These are phyloP conservation scores for Cinclus cinclus DNA, from an alignment of 2,113 vertebrate genomes.

Conservation along the genomic window DNA sequence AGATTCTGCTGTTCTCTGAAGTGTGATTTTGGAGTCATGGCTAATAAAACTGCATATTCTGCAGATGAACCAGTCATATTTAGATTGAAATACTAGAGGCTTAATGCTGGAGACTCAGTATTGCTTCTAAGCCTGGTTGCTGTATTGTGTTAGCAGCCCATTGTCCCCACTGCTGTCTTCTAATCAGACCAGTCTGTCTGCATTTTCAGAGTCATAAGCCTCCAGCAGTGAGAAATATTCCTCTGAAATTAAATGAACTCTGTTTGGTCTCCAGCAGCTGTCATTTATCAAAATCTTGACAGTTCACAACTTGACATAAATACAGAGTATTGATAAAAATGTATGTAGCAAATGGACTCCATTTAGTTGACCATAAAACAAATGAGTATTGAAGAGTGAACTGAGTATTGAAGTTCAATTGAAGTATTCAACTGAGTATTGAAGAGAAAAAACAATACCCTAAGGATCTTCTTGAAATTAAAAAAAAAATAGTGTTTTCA, in stretches of 20 bases:
- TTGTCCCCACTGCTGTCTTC: constrained; percentile 15
- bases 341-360: neutral
- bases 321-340: constrained; percentile 38
- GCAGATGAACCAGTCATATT: neutral
- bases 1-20: neutral
- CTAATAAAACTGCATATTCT: constrained; percentile 18
- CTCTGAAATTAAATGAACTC: constrained; percentile 42
- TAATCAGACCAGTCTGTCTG: constrained; percentile 53
- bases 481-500: neutral
- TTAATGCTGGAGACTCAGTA: neutral
- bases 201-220: neutral
- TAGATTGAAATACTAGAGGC: neutral
- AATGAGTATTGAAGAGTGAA: neutral
- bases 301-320: constrained; percentile 30
- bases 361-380: constrained; percentile 30
- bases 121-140: neutral
- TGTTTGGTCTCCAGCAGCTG: neutral
- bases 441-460: neutral
- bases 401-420: neutral
- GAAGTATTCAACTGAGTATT: neutral
- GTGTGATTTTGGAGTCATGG: neutral
- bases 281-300: constrained; percentile 33
- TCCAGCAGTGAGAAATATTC: constrained; percentile 49
- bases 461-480: neutral
- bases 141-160: constrained; percentile 9